Evolutionary conservation across 1,140 invertebrate species (phyloP).

Genomic region (Diabrotica virgifera): DNA sequence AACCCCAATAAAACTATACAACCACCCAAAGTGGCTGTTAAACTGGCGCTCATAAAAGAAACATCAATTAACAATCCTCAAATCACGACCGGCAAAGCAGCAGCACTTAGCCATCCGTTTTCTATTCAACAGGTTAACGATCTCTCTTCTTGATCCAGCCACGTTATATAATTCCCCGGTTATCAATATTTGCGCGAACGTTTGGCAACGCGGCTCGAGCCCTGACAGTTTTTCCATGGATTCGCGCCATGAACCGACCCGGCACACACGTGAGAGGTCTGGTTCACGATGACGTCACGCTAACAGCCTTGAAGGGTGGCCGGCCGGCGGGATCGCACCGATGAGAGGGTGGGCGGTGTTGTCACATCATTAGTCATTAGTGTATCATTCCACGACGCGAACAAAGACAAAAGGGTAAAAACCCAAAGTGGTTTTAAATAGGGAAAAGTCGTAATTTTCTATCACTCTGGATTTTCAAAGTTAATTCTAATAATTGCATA

Average conservation of each 20-base stretch:
- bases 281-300: background rate
- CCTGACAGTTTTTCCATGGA: background rate
- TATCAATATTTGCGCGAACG: too few species aligned
- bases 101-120: background rate
- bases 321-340: background rate
- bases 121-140: background rate
- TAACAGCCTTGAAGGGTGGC: background rate
- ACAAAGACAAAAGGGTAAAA: too few species aligned
- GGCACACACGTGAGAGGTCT: background rate
- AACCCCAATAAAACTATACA: too few species aligned
- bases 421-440: too few species aligned
- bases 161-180: too few species aligned
- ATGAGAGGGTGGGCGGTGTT: too few species aligned
- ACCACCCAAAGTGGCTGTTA: background rate
- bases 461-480: too few species aligned
- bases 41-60: background rate
- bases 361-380: too few species aligned
- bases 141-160: background rate
- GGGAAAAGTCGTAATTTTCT: too few species aligned
- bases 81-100: background rate
- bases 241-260: background rate
- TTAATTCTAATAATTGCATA: too few species aligned
- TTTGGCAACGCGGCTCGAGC: too few species aligned
- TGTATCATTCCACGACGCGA: too few species aligned
- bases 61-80: slow-evolving; percentile 2